phyloP scores from a whole-genome alignment of 2,888 invertebrate species.

The Philereme transversata region DNA sequence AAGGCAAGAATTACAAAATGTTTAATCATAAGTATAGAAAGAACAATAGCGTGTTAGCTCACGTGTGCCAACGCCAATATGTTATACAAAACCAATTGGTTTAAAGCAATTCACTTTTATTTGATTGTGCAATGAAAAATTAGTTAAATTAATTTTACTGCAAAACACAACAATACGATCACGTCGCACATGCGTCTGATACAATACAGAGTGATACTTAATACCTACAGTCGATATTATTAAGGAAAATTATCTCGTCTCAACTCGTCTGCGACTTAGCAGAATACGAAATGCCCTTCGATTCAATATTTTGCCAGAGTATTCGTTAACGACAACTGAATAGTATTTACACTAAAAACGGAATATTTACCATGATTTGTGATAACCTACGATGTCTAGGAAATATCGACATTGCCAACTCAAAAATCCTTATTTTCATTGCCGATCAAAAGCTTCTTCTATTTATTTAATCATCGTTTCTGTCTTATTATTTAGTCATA shows the following conservation, averaged over 20 bases:
- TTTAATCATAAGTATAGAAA: no score
- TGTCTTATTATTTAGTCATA: constrained; percentile 1
- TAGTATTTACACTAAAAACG: no score
- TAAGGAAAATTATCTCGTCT: constrained; percentile 24
- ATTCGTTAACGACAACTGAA: no score
- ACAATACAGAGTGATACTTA: constrained; percentile 14
- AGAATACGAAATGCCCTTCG: constrained; percentile 36
- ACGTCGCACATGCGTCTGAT: constrained; percentile 20
- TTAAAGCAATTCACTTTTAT: constrained; percentile 18
- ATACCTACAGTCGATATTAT: constrained; percentile 29
- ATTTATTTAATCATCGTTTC: background rate
- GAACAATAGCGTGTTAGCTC: constrained; percentile 1
- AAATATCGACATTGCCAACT: no score
- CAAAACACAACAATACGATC: constrained; percentile 17
- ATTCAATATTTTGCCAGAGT: constrained; percentile 28
- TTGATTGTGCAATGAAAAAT: constrained; percentile 29
- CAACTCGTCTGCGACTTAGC: constrained; percentile 33
- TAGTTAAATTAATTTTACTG: constrained; percentile 16
- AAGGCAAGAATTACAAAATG: no score
- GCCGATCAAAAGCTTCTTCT: background rate
- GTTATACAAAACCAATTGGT: constrained; percentile 14
- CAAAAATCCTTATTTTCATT: no score
- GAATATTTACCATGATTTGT: no score
- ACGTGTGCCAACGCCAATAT: constrained; percentile 28
- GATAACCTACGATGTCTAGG: no score